These are phyloP conservation scores for Xenopus laevis DNA, from an alignment of 2,113 vertebrate species.

Conservation along the genomic window DNA sequence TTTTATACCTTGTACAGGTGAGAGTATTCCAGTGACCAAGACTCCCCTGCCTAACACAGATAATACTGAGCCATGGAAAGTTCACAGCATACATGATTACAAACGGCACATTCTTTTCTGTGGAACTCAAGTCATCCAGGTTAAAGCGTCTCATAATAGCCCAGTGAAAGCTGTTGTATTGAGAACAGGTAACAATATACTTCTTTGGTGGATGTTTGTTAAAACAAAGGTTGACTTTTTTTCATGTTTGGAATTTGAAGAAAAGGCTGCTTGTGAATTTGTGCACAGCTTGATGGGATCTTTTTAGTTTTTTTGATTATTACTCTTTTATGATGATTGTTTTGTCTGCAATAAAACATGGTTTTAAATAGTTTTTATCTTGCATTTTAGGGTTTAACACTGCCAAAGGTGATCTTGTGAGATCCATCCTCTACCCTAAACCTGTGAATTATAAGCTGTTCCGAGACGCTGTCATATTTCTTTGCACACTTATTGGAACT, in stretches of 20 bases:
- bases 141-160: constrained; percentile 49
- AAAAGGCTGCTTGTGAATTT: too few species aligned
- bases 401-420: constrained; percentile 72
- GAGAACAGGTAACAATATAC: constrained; percentile 59
- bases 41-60: constrained; percentile 52
- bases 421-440: constrained; percentile 75
- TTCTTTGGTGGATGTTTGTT: neutral
- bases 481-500: constrained; percentile 62
- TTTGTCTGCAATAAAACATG: too few species aligned
- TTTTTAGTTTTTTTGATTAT: too few species aligned
- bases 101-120: constrained; percentile 70
- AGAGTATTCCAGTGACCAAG: constrained; percentile 74
- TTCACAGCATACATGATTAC: constrained; percentile 57
- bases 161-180: constrained; percentile 64
- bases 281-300: too few species aligned
- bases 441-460: constrained; percentile 73
- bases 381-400: constrained; percentile 68
- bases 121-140: constrained; percentile 72
- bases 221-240: too few species aligned
- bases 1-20: constrained; percentile 57
- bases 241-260: too few species aligned
- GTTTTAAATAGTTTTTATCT: constrained; percentile 35
- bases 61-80: constrained; percentile 59
- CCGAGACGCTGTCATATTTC: constrained; percentile 65
- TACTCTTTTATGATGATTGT: too few species aligned